Evolutionary conservation across 1,140 invertebrate species (phyloP).

Genomic region (Drosophila lini): DNA sequence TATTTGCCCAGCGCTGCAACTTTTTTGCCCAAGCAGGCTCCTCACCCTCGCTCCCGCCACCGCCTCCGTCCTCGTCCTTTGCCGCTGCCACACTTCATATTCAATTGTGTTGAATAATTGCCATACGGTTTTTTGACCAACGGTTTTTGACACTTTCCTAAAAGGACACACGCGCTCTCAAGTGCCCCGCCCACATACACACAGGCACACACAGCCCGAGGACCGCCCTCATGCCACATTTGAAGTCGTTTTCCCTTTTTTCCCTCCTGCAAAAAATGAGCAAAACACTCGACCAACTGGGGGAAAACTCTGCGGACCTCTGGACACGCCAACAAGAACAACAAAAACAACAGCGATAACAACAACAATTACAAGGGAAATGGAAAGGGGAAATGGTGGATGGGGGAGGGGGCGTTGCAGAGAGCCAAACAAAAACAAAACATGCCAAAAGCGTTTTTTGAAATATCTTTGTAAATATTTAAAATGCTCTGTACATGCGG

Average conservation of each 20-base stretch:
- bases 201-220: constrained; percentile 6
- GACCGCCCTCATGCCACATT: constrained; percentile 66
- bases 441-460: constrained; percentile 81
- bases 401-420: not conserved
- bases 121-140: constrained; percentile 84
- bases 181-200: constrained; percentile 48
- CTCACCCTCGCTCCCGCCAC: not conserved
- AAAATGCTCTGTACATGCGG: constrained; percentile 80
- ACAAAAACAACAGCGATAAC: constrained; percentile 15
- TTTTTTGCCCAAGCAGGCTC: constrained; percentile 48
- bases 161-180: constrained; percentile 77
- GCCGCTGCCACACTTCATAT: constrained; percentile 84
- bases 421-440: constrained; percentile 54
- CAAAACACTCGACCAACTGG: constrained; percentile 65
- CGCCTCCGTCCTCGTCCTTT: constrained; percentile 14
- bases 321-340: constrained; percentile 35
- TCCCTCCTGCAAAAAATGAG: constrained; percentile 60
- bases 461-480: constrained; percentile 84
- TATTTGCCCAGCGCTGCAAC: constrained; percentile 78
- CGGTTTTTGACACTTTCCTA: constrained; percentile 84
- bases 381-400: no score
- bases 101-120: constrained; percentile 85
- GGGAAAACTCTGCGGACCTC: constrained; percentile 41
- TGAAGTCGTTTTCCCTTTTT: constrained; percentile 69
- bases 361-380: constrained; percentile 49